A percentile compares a stretch with the other conserved stretches of the same genome.
These are phyloP conservation scores for Muraenolepis orangiensis DNA, from an alignment of 2,797 vertebrate genomes.

Conservation along the genomic window DNA sequence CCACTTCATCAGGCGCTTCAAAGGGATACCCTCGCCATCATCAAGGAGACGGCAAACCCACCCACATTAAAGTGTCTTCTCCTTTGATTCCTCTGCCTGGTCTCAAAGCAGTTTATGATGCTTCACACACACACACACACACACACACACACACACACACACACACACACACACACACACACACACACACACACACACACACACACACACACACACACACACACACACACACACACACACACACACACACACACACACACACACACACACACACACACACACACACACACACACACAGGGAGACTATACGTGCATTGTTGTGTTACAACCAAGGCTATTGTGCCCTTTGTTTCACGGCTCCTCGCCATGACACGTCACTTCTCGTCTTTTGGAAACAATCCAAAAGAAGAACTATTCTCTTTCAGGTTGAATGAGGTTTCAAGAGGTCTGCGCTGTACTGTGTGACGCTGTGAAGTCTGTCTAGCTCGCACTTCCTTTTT, in stretches of 20 bases:
- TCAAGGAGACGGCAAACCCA: constrained; percentile 4
- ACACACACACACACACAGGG: no score
- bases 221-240: no score
- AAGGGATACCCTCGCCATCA: neutral
- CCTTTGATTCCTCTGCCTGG: constrained; percentile 12
- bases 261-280: no score
- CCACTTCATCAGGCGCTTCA: constrained; percentile 1
- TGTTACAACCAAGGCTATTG: neutral
- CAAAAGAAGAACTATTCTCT: neutral
- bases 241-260: no score
- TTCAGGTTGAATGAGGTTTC: neutral
- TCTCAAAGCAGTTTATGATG: neutral
- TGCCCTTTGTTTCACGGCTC: neutral
- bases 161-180: no score
- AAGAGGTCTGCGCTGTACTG: neutral
- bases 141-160: no score
- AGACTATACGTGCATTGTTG: neutral
- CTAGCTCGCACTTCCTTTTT: neutral
- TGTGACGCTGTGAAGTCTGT: neutral
- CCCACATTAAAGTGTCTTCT: neutral
- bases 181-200: no score
- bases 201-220: no score
- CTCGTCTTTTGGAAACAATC: neutral
- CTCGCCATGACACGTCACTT: neutral
- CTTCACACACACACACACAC: neutral